phyloP scores from a whole-genome alignment of 1,140 invertebrate species.

The Berghia stephanieae region DNA sequence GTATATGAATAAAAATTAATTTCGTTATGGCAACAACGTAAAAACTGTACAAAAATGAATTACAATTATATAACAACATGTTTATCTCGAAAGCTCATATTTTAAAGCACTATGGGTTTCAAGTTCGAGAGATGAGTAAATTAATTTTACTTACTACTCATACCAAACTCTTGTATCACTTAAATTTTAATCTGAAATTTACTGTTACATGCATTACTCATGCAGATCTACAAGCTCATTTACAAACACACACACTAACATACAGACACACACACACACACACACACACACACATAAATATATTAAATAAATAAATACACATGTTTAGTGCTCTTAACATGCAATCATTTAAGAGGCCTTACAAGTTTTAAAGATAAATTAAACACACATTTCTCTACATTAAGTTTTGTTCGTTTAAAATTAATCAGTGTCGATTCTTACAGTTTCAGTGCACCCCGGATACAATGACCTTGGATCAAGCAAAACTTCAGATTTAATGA shows the following conservation, averaged over 20 bases:
- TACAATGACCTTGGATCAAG: not conserved
- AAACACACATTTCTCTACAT: not conserved
- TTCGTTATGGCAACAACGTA: too few relatives aligned
- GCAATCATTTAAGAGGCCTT: not conserved
- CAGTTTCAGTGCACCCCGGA: not conserved
- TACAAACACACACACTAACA: not conserved
- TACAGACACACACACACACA: not conserved
- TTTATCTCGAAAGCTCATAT: not conserved
- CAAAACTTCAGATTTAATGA: not conserved
- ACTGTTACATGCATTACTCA: not conserved
- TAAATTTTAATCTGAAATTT: not conserved
- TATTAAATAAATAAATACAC: not conserved
- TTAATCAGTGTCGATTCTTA: not conserved
- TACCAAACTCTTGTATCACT: not conserved
- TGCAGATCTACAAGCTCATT: not conserved
- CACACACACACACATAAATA: constrained; percentile 22
- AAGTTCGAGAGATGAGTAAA: not conserved
- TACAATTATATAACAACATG: not conserved
- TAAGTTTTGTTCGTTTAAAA: not conserved
- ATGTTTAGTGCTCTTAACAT: not conserved
- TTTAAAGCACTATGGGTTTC: not conserved
- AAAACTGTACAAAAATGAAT: too few relatives aligned
- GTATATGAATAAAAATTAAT: too few relatives aligned
- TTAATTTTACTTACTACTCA: not conserved
- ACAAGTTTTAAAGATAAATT: too few relatives aligned